Evolutionary conservation across 2,888 invertebrate genomes (phyloP), one percentile per base, ranked within the genome.

Genomic region (Sepioteuthis lessoniana): DNA sequence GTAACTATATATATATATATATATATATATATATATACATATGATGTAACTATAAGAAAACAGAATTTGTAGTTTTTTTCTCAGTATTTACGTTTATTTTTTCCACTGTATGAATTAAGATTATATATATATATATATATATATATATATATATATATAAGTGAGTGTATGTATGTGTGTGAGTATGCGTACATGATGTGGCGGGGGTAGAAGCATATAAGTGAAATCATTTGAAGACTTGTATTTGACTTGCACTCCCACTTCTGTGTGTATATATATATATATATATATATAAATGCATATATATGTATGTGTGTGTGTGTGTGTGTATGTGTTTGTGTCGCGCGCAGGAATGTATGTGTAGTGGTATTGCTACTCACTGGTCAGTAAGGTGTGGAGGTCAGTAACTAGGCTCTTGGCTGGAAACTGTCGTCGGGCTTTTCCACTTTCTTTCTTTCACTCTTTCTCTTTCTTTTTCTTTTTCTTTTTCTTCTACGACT

Each of bases 341-440:
- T n/a, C n/a, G n/a, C n/a, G n/a, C n/a, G n/a, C n/a, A 25, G 55
- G 21, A 55, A 76, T 76, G n/a, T 35, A 76, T 76, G 0, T 76
- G n/a, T 35, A n/a, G 19, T 76, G 25, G n/a, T n/a, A n/a, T 76
- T 76, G 76, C 76, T 76, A 76, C 76, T 76, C 13, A n/a, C 76
- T 35, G n/a, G 76, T 76, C 76, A 76, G 76, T 76, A 76, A 76
- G 76, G 76, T 76, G 76, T 35, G 76, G n/a, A n/a, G n/a, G 76
- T 76, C 76, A 76, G 16, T 76, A 76, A n/a, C 76, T 76, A 76
- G 76, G 76, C n/a, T 76, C 10, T 35, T n/a, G 13, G 76, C 35
- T n/a, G n/a, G n/a, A 13, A 13, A n/a, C 13, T 76, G 13, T n/a
- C n/a, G 76, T 4, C n/a, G 2, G n/a, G 76, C 76, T n/a, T 4